Percentiles rank a stretch among this genome's conserved stretches.
Conservation (phyloP, 2,888 invertebrate species). For the Polydrusus tereticollis region DNA sequence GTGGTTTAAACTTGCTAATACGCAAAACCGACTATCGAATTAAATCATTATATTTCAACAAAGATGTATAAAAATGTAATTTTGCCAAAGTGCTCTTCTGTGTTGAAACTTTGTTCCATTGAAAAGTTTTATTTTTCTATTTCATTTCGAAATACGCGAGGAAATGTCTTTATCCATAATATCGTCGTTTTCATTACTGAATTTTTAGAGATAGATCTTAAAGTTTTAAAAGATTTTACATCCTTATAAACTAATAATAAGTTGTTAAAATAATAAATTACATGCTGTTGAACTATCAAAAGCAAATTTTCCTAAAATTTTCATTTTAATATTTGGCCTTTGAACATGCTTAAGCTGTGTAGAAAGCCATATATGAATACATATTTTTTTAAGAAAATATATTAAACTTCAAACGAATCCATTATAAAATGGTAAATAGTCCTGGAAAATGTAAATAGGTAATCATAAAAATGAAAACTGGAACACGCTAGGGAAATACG, state of each 20-base stretch:
- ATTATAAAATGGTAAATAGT: not conserved
- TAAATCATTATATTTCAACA: not conserved
- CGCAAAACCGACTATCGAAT: not conserved
- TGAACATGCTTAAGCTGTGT: not conserved
- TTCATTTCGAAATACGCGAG: not conserved
- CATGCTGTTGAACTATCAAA: too few species aligned
- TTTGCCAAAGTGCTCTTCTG: not conserved
- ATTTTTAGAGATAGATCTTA: not conserved
- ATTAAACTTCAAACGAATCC: not conserved
- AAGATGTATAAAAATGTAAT: constrained; percentile 7
- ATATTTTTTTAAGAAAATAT: not conserved
- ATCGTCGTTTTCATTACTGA: not conserved
- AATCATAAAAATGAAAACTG: not conserved
- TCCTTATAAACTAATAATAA: too few species aligned
- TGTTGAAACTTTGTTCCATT: not conserved
- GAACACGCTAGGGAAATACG: too few species aligned
- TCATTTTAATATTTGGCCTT: not conserved
- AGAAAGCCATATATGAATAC: not conserved
- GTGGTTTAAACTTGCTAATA: not conserved
- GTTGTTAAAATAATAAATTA: too few species aligned
- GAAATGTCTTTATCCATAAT: not conserved
- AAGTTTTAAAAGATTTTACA: not conserved
- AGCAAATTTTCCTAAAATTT: not conserved
- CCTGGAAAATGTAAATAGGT: not conserved
- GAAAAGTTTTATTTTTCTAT: not conserved